Base-by-base conservation (phyloP, 2,113 vertebrate genomes). In the Noturus placidus region DNA sequence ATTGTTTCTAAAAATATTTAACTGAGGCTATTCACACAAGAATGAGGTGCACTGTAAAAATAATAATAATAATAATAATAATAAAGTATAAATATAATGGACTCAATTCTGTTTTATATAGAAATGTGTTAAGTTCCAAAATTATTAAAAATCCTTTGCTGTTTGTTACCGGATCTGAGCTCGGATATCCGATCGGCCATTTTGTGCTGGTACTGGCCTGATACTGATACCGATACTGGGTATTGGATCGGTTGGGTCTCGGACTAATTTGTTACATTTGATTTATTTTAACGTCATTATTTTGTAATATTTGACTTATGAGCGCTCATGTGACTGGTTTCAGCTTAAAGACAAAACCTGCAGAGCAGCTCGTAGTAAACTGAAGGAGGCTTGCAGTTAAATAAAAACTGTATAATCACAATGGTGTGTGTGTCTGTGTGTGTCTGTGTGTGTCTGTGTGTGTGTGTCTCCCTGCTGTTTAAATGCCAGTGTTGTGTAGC, bases 401-500 rank as follows among this genome's bases (percentile, higher is more conserved):
- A 54, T 59, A 17, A 46, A 56, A 57, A 42, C n/a, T 38, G 35
- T 42, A 42, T 72, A 22, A 72, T 38, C 42, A 72, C 19, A 10
- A 61, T 25, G 17, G 52, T 17, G n/a, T 30, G 42, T 52, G 76
- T 78, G 46, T 78, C 25, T 52, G 46, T 78, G 76, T 56, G 46
- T 19, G 77, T 56, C 50, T 79, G 27, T 79, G 50, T 56, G 52
- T 57, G 52, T 57, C 30, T 33, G 33, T 25, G 33, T 25, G 30
- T 59, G 54, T 38, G 54, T 63, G 38, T 87, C 85, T 35, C 80
- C 80, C 86, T 59, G 35, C 79, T 85, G 86, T 86, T 88, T 76
- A 65, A 89, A 90, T 85, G 85, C 42, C 50, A 82, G 52, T 70
- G 84, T 89, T n/a, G 57, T 80, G 77, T 38, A 86, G 50, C 86